A percentile compares a stretch with the other conserved stretches of the same genome.
phyloP scores from a whole-genome alignment of 2,113 vertebrate species.

The Coracopsis vasa region DNA sequence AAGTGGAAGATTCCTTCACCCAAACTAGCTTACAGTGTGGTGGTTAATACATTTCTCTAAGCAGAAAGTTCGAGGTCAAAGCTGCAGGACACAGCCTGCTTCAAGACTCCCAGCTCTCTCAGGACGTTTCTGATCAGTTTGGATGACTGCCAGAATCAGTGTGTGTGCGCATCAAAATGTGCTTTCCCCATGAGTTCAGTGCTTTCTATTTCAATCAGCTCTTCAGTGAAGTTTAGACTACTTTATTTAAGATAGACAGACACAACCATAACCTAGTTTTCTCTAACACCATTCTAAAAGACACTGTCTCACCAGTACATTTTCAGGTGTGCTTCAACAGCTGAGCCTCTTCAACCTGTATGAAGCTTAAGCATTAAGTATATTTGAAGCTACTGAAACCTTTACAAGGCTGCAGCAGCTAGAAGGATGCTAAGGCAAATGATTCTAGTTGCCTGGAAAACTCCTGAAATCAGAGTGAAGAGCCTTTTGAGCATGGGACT shows the following conservation, averaged over 20 bases:
- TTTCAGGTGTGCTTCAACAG: background rate
- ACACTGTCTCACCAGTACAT: background rate
- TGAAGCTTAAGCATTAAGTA: background rate
- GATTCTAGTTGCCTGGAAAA: background rate
- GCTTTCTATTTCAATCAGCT: background rate
- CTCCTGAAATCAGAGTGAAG: background rate
- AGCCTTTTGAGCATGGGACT: background rate
- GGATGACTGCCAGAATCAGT: background rate
- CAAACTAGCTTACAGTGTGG: background rate
- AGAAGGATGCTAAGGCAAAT: background rate
- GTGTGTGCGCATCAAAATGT: background rate
- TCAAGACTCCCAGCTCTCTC: background rate
- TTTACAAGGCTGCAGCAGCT: background rate
- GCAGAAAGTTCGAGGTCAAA: background rate
- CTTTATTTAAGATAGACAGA: background rate
- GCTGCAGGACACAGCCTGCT: background rate
- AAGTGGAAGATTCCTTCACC: background rate
- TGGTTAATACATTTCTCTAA: background rate
- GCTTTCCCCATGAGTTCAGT: background rate
- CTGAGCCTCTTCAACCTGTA: background rate
- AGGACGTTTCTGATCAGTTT: background rate
- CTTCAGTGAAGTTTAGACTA: background rate
- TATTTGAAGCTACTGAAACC: background rate
- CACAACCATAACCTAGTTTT: background rate
- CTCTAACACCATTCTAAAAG: background rate